These are phyloP conservation scores for Endotricha flammealis DNA, from an alignment of 2,888 invertebrate species.

Conservation along the genomic window DNA sequence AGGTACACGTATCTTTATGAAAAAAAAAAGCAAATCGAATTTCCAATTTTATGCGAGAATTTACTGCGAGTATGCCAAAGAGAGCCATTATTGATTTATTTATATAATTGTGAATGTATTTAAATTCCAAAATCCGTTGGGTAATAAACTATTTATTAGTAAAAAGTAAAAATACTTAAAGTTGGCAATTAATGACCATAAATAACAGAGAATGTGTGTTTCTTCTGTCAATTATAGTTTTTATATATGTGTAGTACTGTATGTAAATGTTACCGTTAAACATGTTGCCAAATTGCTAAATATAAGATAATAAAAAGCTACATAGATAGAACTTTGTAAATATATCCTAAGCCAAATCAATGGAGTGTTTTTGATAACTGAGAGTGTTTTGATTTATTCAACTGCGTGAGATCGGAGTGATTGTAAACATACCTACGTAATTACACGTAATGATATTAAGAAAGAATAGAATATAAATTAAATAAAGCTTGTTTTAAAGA, in stretches of 20 bases:
- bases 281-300: slow-evolving; percentile 72
- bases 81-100: no score
- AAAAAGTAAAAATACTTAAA: background rate
- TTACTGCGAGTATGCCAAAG: no score
- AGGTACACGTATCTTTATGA: no score
- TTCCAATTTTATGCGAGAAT: no score
- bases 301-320: slow-evolving; percentile 55
- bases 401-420: slow-evolving; percentile 36
- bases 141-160: no score
- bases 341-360: slow-evolving; percentile 63
- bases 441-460: slow-evolving; percentile 49
- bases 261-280: slow-evolving; percentile 64
- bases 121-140: no score
- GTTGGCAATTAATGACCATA: slow-evolving; percentile 6
- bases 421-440: slow-evolving; percentile 48
- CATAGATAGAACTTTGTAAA: slow-evolving; percentile 67
- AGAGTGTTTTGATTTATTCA: slow-evolving; percentile 52
- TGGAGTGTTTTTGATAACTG: slow-evolving; percentile 55
- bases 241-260: slow-evolving; percentile 41
- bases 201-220: slow-evolving; percentile 28
- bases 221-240: slow-evolving; percentile 71
- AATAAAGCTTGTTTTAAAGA: slow-evolving; percentile 76
- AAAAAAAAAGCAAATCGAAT: no score
- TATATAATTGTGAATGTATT: no score
- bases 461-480: slow-evolving; percentile 55